Base-by-base conservation (phyloP, 2,888 invertebrate species). In the Ichneumoninae sp. region DNA sequence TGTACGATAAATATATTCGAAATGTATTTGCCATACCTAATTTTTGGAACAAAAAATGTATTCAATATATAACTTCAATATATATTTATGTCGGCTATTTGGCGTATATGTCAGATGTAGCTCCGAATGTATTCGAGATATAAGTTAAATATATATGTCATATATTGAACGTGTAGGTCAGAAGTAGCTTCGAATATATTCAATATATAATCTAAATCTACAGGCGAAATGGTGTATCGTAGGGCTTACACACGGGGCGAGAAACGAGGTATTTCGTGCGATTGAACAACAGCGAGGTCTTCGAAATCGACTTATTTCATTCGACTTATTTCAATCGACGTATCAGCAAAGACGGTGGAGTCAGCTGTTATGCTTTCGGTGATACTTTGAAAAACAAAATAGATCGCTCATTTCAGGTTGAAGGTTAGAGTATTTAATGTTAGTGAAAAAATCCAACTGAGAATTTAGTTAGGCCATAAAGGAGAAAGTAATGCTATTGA, bases 281-380 rank as follows among this genome's bases (percentile, higher is more conserved):
- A 52, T 68, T 66, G 22, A 40, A 57, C 6, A 19, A 76, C 26
- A 33, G 54, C 10, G 71, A 79, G 50, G 71, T 50, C 16, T 65
- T 71, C 26, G 70, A 71, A 79, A 79, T 65, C 22, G 65, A 71
- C 6, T 40, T 70, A 5, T 79, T 79, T 71, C n/a, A n/a, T n/a
- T n/a, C n/a, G n/a, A n/a, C n/a, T n/a, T n/a, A n/a, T n/a, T n/a
- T n/a, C n/a, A n/a, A n/a, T n/a, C n/a, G n/a, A n/a, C n/a, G n/a
- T n/a, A 10, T 79, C 36, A 79, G 10, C 0, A 54, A 26, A 13
- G 19, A 79, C 19, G 13, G 63, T 33, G 19, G 60, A 16, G 33
- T 50, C 33, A 47, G 44, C 33, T 77, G 44, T 60, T 77, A 69
- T 60, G 77, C 69, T 60, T 33, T 60, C 19, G 69, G 77, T 33